Base-by-base conservation (phyloP, 53 echinoderm and acorn worm genomes). In the Crossaster papposus region DNA sequence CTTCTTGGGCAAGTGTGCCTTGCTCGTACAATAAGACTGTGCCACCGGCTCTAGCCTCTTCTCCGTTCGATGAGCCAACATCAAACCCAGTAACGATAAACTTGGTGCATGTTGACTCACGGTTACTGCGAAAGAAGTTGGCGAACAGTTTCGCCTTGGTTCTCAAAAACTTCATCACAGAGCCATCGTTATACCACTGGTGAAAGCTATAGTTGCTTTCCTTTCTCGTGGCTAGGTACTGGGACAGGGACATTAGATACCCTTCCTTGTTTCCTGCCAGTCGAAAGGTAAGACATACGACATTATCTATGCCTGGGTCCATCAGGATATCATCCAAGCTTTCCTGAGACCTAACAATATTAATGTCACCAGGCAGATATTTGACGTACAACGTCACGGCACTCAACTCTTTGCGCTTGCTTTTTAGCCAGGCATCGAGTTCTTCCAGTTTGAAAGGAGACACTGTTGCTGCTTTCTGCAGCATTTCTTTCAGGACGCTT, bases 371-470 rank as follows among this genome's bases (percentile, higher is more conserved):
- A 18, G 81, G 53, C 26, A 55, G 31, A 72, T 22, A 75, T 50
- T 70, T 83, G n/a, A 89, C 72, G 78, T 82, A 89, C 6, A 74
- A 36, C 2, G 38, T 30, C 24, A 92, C 76, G 4, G 74, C 79
- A 38, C 81, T 71, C 64, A 83, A 71, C 74, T 89, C 81, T 35
- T 73, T 82, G 22, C 82, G 74, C 74, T 78, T 81, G 75, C 82
- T 79, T 82, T 53, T 31, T 11, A 92, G 15, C 92, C 92, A 92
- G 30, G n/a, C 31, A 64, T 77, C 33, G 14, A 92, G 65, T 51
- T 72, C 72, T 3, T 31, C 54, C 74, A 72, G 38, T 20, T 65
- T 70, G 54, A 92, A 92, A 13, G 88, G 88, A 0, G 92, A 91
- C 28, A 30, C 9, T 23, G 35, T 65, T 17, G 22, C 22, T 14